These are phyloP conservation scores for Schlechtendalia chinensis DNA, from an alignment of 1,140 invertebrate genomes.

Conservation along the genomic window DNA sequence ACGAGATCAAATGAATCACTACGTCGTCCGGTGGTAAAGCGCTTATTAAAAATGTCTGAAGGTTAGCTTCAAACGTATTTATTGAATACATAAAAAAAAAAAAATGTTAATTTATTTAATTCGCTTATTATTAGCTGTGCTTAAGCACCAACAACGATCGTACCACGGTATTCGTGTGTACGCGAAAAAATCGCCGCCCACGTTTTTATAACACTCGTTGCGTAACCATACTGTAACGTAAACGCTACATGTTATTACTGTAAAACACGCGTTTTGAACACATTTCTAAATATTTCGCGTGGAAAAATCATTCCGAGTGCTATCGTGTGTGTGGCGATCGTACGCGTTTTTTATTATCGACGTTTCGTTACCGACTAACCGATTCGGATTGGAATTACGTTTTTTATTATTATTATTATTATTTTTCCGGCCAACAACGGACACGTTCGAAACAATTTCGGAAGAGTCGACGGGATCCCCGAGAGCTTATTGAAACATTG, in stretches of 20 bases:
- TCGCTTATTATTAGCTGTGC: no score
- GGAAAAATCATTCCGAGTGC: background rate
- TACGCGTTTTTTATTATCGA: background rate
- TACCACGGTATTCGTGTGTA: no score
- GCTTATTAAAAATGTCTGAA: slow-evolving; percentile 41
- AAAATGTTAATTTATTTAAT: no score
- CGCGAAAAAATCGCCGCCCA: no score
- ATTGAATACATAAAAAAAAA: background rate
- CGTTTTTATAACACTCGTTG: no score
- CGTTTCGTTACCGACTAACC: background rate
- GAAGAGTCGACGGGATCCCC: slow-evolving; percentile 22
- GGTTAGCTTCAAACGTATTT: background rate
- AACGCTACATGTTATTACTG: no score
- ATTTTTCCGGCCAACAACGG: slow-evolving; percentile 6
- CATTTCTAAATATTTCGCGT: background rate
- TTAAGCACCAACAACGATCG: no score
- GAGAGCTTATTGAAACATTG: slow-evolving; percentile 43
- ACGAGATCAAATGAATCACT: slow-evolving; percentile 21
- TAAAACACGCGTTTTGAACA: no score
- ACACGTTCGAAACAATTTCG: slow-evolving; percentile 20
- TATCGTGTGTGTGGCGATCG: no score
- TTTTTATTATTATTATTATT: background rate
- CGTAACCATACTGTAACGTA: no score
- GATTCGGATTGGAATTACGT: background rate
- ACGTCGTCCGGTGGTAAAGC: background rate